Evolutionary conservation across 2,113 vertebrate genomes (phyloP).

Genomic region (Danionella cerebrum): DNA sequence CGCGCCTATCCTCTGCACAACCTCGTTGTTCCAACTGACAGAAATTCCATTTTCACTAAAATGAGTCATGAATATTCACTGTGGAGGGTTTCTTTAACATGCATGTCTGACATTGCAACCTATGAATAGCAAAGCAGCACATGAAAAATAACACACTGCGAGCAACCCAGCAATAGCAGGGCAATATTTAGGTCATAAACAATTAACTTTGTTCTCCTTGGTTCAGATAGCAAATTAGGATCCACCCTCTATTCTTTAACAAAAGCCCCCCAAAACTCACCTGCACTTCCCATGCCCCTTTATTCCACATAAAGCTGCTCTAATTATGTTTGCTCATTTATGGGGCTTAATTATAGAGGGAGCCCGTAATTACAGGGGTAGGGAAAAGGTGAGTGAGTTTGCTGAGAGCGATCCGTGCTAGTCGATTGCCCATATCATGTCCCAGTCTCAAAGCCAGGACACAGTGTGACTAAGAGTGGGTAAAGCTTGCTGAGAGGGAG

Average conservation of each 20-base stretch:
- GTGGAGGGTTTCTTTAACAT: background rate
- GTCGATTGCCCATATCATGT: conserved; percentile 13
- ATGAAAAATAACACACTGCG: conserved; percentile 4
- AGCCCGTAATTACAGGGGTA: conserved; percentile 60
- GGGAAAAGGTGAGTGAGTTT: conserved; percentile 51
- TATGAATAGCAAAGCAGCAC: conserved; percentile 23
- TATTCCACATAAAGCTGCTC: conserved; percentile 56
- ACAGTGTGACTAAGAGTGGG: background rate
- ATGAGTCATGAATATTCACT: conserved; percentile 16
- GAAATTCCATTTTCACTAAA: no score
- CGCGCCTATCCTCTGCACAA: no score
- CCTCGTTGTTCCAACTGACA: no score
- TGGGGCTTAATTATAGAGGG: conserved; percentile 64
- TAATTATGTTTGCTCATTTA: conserved; percentile 73
- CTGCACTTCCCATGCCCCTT: conserved; percentile 61
- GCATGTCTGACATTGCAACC: background rate
- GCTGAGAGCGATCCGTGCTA: conserved; percentile 10
- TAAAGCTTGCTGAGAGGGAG: conserved; percentile 6
- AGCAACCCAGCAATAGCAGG: conserved; percentile 26
- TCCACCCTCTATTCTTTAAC: conserved; percentile 58
- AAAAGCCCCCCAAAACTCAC: conserved; percentile 60
- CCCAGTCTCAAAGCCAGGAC: background rate
- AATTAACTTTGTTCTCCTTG: conserved; percentile 64
- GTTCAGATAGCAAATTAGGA: conserved; percentile 55
- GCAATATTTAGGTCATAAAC: conserved; percentile 65